Conservation (phyloP, 2,113 vertebrate genomes). For the Nymphicus hollandicus region DNA sequence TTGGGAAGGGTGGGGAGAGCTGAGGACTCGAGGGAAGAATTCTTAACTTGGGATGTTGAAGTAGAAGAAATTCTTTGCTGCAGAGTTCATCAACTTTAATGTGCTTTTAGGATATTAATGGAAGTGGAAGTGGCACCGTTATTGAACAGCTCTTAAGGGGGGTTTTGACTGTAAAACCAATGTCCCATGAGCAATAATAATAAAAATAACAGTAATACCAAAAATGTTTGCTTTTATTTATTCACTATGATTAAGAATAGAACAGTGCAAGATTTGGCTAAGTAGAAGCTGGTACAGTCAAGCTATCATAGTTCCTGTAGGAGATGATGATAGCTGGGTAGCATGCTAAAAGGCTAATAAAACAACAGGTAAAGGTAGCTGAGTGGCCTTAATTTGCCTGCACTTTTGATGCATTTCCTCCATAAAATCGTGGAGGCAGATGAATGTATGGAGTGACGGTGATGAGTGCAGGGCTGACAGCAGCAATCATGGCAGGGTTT, state of each 20-base stretch:
- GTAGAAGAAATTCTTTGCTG: background rate
- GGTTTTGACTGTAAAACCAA: background rate
- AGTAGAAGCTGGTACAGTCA: background rate
- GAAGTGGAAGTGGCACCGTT: background rate
- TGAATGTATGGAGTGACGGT: background rate
- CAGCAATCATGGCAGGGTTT: accelerated
- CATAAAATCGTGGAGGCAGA: background rate
- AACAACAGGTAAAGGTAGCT: background rate
- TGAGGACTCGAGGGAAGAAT: background rate
- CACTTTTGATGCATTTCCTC: background rate
- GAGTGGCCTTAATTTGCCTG: background rate
- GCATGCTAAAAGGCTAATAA: background rate
- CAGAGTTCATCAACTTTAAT: background rate
- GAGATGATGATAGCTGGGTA: background rate
- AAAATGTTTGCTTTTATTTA: background rate
- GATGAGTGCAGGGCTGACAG: background rate
- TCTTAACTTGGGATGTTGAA: background rate
- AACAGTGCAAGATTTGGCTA: background rate
- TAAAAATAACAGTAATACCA: background rate
- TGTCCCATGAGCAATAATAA: background rate
- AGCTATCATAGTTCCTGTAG: background rate
- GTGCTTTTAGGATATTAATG: background rate
- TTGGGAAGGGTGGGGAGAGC: background rate
- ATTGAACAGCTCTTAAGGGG: background rate
- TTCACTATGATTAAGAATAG: background rate